Base-by-base conservation (phyloP, 2,113 vertebrate species). In the Neoarius graeffei region DNA sequence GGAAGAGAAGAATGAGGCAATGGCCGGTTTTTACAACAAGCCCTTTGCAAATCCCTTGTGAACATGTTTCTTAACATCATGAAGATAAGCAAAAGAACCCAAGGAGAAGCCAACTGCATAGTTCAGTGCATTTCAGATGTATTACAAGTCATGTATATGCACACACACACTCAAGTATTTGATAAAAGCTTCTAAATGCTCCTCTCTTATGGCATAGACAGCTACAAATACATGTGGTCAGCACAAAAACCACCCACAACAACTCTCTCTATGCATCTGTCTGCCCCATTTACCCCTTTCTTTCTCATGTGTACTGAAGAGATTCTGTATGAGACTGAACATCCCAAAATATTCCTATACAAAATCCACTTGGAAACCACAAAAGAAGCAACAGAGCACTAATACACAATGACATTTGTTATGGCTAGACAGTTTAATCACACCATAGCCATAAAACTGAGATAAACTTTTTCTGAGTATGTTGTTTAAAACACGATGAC, bases 11-110 rank as follows among this genome's bases (percentile, higher is more conserved):
- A 77, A 83, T 83, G 69, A 71, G 60, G 27, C 76, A 56, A n/a
- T 48, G 67, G 59, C 71, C 30, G 74, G 42, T 66, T 80, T 80
- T 91, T 71, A 67, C 83, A 82, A 52, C 20, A 48, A 66, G 66
- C 80, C 76, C 14, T 4, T 30, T 80, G n/a, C 54, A 57, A 80
- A 59, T 17, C 9, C 1, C 52, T 57, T 59, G 5, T 79, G 8
- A 81, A 60, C 56, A 81, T 80, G 48, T 54, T 86, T 85, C 8
- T 25, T 54, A 11, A 42, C 23, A n/a, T 80, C 54, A 73, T 59
- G 2, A 23, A 48, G 19, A 48, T 62, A 62, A 13, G 56, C 27
- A 62, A 62, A 23, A 42, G 19, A 62, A 10, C 59, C 27, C 20
- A 62, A 10, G 9, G 56, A 42, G 9, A 62, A 25, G 35, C 5